Evolutionary conservation across 2,113 vertebrate species (phyloP).

Genomic region (Sylvicapra grimmia): DNA sequence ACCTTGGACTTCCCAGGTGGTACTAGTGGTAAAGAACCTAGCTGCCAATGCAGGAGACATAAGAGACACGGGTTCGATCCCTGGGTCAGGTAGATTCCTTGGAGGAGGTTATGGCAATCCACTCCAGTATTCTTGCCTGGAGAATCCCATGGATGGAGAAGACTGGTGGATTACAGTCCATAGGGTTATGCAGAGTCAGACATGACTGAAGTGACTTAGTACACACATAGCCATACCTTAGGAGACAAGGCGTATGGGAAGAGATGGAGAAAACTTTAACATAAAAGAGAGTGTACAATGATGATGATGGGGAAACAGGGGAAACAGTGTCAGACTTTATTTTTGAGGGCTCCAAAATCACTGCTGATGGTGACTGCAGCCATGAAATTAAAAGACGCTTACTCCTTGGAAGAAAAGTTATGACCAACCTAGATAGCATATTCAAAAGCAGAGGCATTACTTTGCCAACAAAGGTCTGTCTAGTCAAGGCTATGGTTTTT

Average conservation of each 20-base stretch:
- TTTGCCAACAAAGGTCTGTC: too few relatives aligned
- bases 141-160: not conserved
- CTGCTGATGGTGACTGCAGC: too few relatives aligned
- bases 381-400: too few relatives aligned
- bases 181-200: not conserved
- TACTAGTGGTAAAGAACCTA: not conserved
- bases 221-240: not conserved
- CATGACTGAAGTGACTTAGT: not conserved
- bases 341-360: too few relatives aligned
- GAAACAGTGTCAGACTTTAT: too few relatives aligned
- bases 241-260: not conserved
- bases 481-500: too few relatives aligned
- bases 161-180: not conserved
- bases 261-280: not conserved
- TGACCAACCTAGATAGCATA: too few relatives aligned
- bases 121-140: not conserved
- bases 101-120: not conserved
- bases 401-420: too few relatives aligned
- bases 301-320: not conserved
- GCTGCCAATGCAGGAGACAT: not conserved
- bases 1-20: not conserved
- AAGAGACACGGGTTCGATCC: not conserved
- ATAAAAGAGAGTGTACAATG: not conserved
- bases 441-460: too few relatives aligned
- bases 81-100: not conserved